phyloP scores from a whole-genome alignment of 2,888 invertebrate genomes.

The Ormyrus thymus region DNA sequence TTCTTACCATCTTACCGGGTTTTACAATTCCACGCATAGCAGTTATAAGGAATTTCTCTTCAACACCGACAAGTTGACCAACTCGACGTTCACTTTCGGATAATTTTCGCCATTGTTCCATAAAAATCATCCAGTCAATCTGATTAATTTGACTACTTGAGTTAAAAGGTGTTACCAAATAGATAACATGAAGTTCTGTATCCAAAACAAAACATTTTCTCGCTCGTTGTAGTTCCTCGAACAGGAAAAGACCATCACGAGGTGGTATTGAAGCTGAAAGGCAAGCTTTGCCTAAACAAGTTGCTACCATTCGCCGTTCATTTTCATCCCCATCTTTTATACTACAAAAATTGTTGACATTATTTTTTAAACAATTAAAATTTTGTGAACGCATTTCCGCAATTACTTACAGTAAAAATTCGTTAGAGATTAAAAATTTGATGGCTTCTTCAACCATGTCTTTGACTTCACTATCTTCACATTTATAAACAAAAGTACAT shows the following conservation, averaged over 20 bases:
- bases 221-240: slow-evolving; percentile 92
- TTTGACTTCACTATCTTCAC: slow-evolving; percentile 60
- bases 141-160: slow-evolving; percentile 85
- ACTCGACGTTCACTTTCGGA: slow-evolving; percentile 88
- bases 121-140: slow-evolving; percentile 87
- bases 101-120: slow-evolving; percentile 89
- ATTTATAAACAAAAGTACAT: slow-evolving; percentile 81
- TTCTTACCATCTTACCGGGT: slow-evolving; percentile 65
- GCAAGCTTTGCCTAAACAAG: slow-evolving; percentile 93
- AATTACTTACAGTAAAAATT: slow-evolving; percentile 81
- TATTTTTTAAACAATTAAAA: neutral
- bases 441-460: slow-evolving; percentile 79
- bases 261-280: slow-evolving; percentile 95
- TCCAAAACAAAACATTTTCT: slow-evolving; percentile 93
- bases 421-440: slow-evolving; percentile 85
- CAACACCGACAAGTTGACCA: slow-evolving; percentile 91
- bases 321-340: slow-evolving; percentile 59
- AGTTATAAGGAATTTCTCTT: slow-evolving; percentile 88
- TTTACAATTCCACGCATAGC: slow-evolving; percentile 84
- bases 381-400: neutral
- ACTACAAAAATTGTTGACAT: slow-evolving; percentile 48
- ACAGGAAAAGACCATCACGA: slow-evolving; percentile 91
- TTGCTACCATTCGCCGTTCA: slow-evolving; percentile 80
- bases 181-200: slow-evolving; percentile 95
- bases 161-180: slow-evolving; percentile 95